Base-by-base conservation (phyloP, 2,113 vertebrate genomes). In the Proteles cristata region DNA sequence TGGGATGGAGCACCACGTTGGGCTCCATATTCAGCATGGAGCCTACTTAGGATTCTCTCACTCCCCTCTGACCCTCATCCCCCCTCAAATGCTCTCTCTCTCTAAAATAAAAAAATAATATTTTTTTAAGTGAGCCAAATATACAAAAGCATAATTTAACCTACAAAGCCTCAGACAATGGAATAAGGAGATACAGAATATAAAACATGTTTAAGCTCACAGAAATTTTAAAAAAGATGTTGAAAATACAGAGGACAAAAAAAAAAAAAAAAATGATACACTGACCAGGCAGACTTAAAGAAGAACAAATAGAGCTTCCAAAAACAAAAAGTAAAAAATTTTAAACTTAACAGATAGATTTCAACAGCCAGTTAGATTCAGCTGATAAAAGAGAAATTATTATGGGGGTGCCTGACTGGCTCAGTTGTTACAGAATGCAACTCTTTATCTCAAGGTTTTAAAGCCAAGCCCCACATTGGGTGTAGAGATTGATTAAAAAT, bases 261-360 rank as follows among this genome's bases (percentile, higher is more conserved):
- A 39, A 39, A 39, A 39, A 39, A 39, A 39, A 39, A 50, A 81
- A 61, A 26, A 55, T 76, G 9, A 85, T 76, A 93, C 90, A 95
- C 68, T 87, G 11, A 90, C n/a, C 58, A 96, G 26, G 35, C 5
- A 83, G n/a, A 87, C 15, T 35, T 92, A 45, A 88, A 92, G 25
- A 91, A 88, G 16, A 74, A 66, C 16, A 50, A 92, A 88, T 0
- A 83, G 19, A 95, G 2, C 15, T 76, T 69, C 28, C n/a, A 58
- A 61, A 88, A 94, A 43, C 16, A 87, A 80, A 43, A 65, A 81
- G 53, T 63, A 55, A n/a, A 90, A 94, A 90, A 23, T 93, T 50
- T 92, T 28, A 79, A 90, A 84, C 9, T 82, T 93, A 4, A 95
- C 4, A 69, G 74, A 63, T 2, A 93, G 15, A 88, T 81, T 77